Evolutionary conservation across 2,888 invertebrate species (phyloP), one percentile per base, ranked within the genome.

Genomic region (Mantis religiosa): DNA sequence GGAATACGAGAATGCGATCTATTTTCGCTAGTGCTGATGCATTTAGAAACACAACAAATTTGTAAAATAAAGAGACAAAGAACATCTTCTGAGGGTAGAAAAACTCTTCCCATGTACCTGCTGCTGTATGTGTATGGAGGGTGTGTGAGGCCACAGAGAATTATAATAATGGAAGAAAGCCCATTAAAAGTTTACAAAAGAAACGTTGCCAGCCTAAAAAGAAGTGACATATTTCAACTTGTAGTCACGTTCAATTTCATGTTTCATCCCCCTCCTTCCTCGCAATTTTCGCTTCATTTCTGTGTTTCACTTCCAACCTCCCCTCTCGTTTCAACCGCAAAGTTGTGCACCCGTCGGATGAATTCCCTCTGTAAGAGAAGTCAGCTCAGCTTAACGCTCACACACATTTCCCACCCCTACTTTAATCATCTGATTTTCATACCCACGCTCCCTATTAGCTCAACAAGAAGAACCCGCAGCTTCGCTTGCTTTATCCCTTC

Each of bases 151-250:
- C 7, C 6, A 85, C 27, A 85, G 27, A 83, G 82, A 82, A 54
- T 89, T 87, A 83, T 87, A 89, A 87, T 89, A 89, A 89, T 89
- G 87, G 89, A 89, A 89, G 89, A 82, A 87, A 89, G 87, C 83
- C 89, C 89, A 89, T 89, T 89, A 89, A 88, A 89, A 89, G 82
- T 87, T 87, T 87, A 87, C 86, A 34, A 82, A 87, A 71, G 54
- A 71, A 71, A 71, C 54, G 82, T 30, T 82, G 30, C 81, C 30
- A 81, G 81, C 71, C 81, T 87, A 87, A 81, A 87, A 87, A 71
- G 54, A 87, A 82, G 20, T 82, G 87, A 82, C 87, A 87, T 87
- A 82, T 82, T 82, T 87, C 87, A 87, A 34, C 30, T 81, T 27
- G 47, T 47, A 87, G 81, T 87, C 87, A 54, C 34, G 34, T 82